Evolutionary conservation across 1,140 invertebrate species (phyloP), one percentile per base, ranked within the genome.

Genomic region (Drosophila varians): DNA sequence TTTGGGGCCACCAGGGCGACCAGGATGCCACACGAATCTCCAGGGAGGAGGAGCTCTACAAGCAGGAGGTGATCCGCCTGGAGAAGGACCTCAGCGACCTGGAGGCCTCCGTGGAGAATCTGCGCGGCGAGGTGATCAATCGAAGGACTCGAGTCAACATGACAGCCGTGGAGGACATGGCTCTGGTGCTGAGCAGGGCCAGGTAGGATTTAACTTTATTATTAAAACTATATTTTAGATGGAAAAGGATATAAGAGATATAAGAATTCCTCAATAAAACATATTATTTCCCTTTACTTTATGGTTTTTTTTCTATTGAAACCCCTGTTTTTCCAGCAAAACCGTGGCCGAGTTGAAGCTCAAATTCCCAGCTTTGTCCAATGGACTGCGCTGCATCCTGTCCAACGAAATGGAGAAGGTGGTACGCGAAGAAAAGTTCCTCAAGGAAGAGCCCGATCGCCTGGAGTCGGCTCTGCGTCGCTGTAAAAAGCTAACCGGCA

Each of bases 121-220:
- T 99, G 38, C 93, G 98, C 51, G 96, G 96, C 38, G 98, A 99
- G 91, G 98, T 99, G 0, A 97, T 99, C 45, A 98, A 98, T 92
- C 94, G 97, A 53, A 96, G 98, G 90, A 98, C 97, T 42, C 94
- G 97, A 31, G 98, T 99, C 8, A 99, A 98, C 90, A 98, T 98
- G 96, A 95, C 95, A 0, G 98, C 99, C 90, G 98, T 99, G 1
- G 98, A 99, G 91, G 96, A 96, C 77, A 98, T 99, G 94, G 98
- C 98, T 12, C 93, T 99, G 69, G 94, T 98, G 55, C 92, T 99
- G 12, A 97, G 95, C 90, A 94, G 96, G 92, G 95, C 96, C 56
- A 96, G 94, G 94, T 95, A 74, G 40, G 43, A 36, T 12, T 34
- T 31, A n/a, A n/a, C n/a, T n/a, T n/a, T n/a, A n/a, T n/a, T n/a